Percentiles rank a stretch among this genome's conserved stretches.
These are phyloP conservation scores for Actias luna DNA, from an alignment of 2,888 invertebrate species.

Conservation along the genomic window DNA sequence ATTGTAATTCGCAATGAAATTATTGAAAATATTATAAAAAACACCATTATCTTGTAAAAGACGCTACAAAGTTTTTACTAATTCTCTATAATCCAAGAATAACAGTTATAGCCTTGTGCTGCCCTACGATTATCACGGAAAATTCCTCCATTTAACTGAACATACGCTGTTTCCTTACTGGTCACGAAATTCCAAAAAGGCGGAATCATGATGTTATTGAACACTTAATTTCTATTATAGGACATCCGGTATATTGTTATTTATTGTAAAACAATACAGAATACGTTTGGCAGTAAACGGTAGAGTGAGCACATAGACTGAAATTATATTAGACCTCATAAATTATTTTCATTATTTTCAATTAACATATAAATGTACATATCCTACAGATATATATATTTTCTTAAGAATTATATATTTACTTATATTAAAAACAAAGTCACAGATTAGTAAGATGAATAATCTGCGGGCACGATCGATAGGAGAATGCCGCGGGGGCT, in stretches of 20 bases:
- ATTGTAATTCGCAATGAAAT: background rate
- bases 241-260: background rate
- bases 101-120: background rate
- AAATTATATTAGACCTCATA: background rate
- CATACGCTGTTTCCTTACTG: background rate
- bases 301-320: too few relatives aligned
- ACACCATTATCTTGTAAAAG: too few relatives aligned
- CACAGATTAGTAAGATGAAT: slow-evolving; percentile 70
- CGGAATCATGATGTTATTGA: background rate
- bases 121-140: background rate
- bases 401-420: background rate
- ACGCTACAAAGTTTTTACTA: too few relatives aligned
- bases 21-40: too few relatives aligned
- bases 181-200: background rate
- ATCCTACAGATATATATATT: background rate
- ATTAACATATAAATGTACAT: background rate
- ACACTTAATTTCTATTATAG: background rate
- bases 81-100: background rate
- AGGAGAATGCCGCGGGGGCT: slow-evolving; percentile 52
- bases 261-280: background rate
- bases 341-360: background rate
- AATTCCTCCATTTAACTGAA: background rate
- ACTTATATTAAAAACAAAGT: slow-evolving; percentile 17
- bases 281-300: background rate
- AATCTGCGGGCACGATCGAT: slow-evolving; percentile 77